Base-by-base conservation (phyloP, 2,888 invertebrate species). In the Cheilosia grossa region DNA sequence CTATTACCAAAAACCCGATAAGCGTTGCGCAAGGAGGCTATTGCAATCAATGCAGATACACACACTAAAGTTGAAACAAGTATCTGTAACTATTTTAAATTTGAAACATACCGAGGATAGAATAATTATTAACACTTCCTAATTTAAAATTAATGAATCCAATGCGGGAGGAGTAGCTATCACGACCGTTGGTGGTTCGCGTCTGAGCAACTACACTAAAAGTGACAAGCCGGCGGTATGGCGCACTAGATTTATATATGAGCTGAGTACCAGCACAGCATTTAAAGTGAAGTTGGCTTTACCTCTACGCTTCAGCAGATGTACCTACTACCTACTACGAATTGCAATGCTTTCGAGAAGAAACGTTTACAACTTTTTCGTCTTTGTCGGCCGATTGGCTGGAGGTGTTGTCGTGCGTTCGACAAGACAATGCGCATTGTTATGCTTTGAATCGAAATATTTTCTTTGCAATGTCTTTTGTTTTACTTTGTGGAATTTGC, bases 141-240 rank as follows among this genome's bases (percentile, higher is more conserved):
- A 47, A 79, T 67, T 73, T 79, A 42, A 58, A 64, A 44, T n/a
- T n/a, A 51, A 49, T 33, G 13, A 30, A 58, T 53, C 17, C 5
- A 30, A 27, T 47, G 53, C 40, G 77, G 53, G 19, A 61, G 15
- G 42, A 15, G 15, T 49, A 17, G 56, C 13, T 24, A 54, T 54
- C 69, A 24, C 63, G 30, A 40, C 42, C 67, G 56, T 42, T 53
- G 42, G 24, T 49, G 40, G 19, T 69, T 67, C 63, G 74, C 81
- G 75, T 59, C 44, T 63, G 67, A 69, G 66, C 54, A 67, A 66
- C 54, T 75, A 49, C 42, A 72, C 37, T 56, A 66, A 81, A 61
- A 85, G 74, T 85, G 81, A 56, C 75, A 77, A 77, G 85, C 67
- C 75, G 59, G 53, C 67, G 63, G 75, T 58, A 47, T 67, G 37